Conservation (phyloP, 2,113 vertebrate genomes). For the Crotalus tigris region DNA sequence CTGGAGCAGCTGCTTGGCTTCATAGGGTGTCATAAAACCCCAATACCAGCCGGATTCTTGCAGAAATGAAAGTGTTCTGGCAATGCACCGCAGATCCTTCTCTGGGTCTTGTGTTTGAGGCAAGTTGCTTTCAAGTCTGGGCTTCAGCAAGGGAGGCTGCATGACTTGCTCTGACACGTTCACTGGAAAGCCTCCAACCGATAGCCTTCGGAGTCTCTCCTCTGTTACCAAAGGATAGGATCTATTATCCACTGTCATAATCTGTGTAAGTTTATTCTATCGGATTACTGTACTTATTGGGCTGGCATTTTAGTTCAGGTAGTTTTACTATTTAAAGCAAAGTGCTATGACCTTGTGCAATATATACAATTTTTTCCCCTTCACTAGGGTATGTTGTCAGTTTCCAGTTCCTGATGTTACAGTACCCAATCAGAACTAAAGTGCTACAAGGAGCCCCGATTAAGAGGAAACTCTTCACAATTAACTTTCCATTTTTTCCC, state of each 20-base stretch:
- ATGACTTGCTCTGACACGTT: slow-evolving; percentile 76
- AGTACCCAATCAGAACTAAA: background rate
- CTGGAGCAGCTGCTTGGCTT: slow-evolving; percentile 91
- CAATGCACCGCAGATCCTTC: slow-evolving; percentile 86
- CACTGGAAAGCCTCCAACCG: slow-evolving; percentile 59
- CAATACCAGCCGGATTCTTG: slow-evolving; percentile 93
- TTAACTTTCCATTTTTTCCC: background rate
- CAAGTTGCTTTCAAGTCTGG: slow-evolving; percentile 59
- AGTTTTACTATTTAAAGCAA: background rate
- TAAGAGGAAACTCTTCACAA: background rate
- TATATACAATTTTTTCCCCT: background rate
- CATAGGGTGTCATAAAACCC: slow-evolving; percentile 88
- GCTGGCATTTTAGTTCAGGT: background rate
- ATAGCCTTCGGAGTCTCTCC: slow-evolving; percentile 62
- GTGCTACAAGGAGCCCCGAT: background rate
- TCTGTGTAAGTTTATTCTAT: background rate
- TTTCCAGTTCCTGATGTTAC: background rate
- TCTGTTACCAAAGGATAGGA: slow-evolving; percentile 78
- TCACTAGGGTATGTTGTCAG: background rate
- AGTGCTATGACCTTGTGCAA: background rate
- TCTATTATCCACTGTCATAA: slow-evolving; percentile 56
- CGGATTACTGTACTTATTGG: background rate
- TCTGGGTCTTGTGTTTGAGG: slow-evolving; percentile 79
- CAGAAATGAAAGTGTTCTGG: slow-evolving; percentile 87
- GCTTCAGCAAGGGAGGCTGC: slow-evolving; percentile 69